Evolutionary conservation across 2,888 invertebrate species (phyloP), one percentile per base, ranked within the genome.

Genomic region (Elegia similella): DNA sequence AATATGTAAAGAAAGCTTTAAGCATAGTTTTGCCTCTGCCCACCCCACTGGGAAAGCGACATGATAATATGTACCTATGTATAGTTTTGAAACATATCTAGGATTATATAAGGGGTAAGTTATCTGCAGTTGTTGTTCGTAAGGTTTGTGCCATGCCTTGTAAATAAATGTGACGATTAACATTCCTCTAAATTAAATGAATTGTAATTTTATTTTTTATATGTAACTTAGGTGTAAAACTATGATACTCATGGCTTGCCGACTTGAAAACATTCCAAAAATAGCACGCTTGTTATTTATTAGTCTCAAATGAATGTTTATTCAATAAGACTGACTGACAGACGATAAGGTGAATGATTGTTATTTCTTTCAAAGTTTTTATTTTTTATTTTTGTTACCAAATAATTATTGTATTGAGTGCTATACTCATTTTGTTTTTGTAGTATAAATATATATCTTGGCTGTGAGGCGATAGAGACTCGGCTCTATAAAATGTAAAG

Each of bases 391-490:
- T 63, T 61, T 30, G 63, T 67, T 68, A 62, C 62, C 52, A 62
- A 62, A 65, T 61, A 63, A 62, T 67, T 70, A 63, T 34, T 55
- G 1, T 54, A 12, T 32, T 50, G 32, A 46, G 44, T 55, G n/a
- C 17, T 55, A 17, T 7, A 32, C 32, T 54, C 17, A 42, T 52
- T 60, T 59, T 62, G 46, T 62, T 62, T 62, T 59, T 66, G 12
- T 71, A 70, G 65, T 58, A 56, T 72, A 73, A 66, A 23, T 46
- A 46, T 64, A 60, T 75, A 76, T 68, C 72, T 78, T 80, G 87
- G 88, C 87, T 88, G 87, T 88, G 88, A 86, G 75, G 75, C 72
- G 63, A 72, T 74, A 73, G 69, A 72, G 72, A 76, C 67, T 80
- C 71, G 65, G 67, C 65, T 75, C 70, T 73, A 64, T 70, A 68